Percentiles rank a stretch among this genome's conserved stretches.
Evolutionary conservation across 2,113 vertebrate genomes (phyloP).

Genomic region (Pundamilia nyererei): DNA sequence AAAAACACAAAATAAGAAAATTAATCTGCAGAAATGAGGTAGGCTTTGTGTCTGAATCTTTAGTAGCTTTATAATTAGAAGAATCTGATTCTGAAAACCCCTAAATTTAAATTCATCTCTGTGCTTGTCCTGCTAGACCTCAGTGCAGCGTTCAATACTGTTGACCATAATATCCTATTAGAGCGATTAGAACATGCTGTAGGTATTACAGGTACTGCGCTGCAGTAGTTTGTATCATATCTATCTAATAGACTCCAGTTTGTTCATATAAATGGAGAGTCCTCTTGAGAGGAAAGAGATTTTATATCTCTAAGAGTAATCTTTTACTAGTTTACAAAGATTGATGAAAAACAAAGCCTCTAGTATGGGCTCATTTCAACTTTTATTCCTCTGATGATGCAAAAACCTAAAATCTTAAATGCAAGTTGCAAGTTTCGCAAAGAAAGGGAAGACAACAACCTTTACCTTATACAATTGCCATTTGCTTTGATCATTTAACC

Average conservation of each 20-base stretch:
- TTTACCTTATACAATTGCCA: background rate
- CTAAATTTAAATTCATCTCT: background rate
- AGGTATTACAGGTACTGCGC: background rate
- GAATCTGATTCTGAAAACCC: background rate
- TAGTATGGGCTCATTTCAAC: background rate
- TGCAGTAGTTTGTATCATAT: background rate
- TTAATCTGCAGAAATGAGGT: background rate
- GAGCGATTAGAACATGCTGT: background rate
- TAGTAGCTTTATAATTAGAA: background rate
- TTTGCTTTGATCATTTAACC: background rate
- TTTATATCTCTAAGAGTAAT: background rate
- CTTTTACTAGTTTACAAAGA: background rate
- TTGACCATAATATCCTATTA: background rate
- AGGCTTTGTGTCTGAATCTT: background rate
- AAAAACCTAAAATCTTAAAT: background rate
- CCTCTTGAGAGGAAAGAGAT: background rate
- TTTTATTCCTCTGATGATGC: background rate
- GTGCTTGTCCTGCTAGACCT: background rate
- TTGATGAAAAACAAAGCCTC: background rate
- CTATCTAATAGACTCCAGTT: background rate
- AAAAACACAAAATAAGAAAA: background rate
- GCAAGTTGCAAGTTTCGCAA: background rate
- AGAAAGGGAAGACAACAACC: background rate
- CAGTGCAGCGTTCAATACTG: background rate
- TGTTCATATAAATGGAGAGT: background rate